Conservation (phyloP, 2,888 invertebrate genomes). For the Uropetala carovei region DNA sequence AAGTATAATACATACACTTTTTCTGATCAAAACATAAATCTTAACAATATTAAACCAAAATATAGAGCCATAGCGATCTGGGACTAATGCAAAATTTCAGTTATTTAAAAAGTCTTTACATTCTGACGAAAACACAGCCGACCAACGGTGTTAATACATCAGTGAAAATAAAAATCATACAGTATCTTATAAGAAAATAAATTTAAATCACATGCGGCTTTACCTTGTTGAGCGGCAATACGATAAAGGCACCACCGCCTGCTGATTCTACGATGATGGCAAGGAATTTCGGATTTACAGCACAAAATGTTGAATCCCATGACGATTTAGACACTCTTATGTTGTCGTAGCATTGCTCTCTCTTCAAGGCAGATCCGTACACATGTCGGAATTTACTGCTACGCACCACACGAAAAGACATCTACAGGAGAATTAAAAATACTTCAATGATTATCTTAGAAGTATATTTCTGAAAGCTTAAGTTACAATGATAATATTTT, state of each 20-base stretch:
- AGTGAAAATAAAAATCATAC: not conserved
- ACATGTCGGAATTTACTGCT: conserved; percentile 99
- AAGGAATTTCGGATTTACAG: conserved; percentile 98
- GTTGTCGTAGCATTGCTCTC: conserved; percentile 98
- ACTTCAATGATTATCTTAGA: no score
- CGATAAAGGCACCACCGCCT: conserved; percentile 97
- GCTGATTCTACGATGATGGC: conserved; percentile 98
- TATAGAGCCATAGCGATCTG: no score
- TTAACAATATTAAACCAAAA: no score
- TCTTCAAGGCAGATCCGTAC: conserved; percentile 91
- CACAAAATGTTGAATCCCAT: conserved; percentile 99
- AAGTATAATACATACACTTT: no score
- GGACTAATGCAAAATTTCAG: not conserved
- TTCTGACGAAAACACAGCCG: not conserved
- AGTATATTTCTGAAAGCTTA: not conserved
- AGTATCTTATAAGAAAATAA: no score
- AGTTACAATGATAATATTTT: not conserved
- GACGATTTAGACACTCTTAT: conserved; percentile 97
- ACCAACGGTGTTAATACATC: not conserved
- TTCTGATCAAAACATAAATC: no score
- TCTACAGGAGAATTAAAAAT: conserved; percentile 72
- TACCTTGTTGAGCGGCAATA: conserved; percentile 95
- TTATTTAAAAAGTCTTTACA: not conserved
- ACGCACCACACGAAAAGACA: conserved; percentile 98
- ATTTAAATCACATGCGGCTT: conserved; percentile 67